These are phyloP conservation scores for Drosophila ohnishii DNA, from an alignment of 1,140 invertebrate species.

Conservation along the genomic window DNA sequence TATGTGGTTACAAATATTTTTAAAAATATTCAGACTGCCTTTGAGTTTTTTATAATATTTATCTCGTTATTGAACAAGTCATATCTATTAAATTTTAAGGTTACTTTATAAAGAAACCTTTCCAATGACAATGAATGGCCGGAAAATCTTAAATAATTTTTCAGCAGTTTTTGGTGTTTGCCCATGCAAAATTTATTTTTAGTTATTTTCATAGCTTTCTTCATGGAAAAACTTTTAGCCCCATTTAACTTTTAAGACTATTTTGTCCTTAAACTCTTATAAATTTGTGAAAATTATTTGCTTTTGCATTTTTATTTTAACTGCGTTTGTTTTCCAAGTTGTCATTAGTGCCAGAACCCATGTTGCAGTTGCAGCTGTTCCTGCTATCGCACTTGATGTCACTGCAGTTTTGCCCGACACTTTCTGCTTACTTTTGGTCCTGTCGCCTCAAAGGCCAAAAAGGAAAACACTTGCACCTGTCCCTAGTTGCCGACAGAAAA, in stretches of 20 bases:
- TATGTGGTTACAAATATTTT: neutral
- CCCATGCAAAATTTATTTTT: neutral
- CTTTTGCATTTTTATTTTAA: neutral
- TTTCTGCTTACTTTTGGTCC: slow-evolving; percentile 30
- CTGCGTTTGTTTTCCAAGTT: slow-evolving; percentile 1
- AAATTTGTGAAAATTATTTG: neutral
- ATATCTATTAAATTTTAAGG: too few species aligned
- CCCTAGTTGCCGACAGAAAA: slow-evolving; percentile 26
- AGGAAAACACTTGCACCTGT: slow-evolving; percentile 49
- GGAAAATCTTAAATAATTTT: neutral
- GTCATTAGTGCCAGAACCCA: slow-evolving; percentile 1
- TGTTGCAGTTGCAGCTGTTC: slow-evolving; percentile 9
- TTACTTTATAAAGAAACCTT: too few species aligned
- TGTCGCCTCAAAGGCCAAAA: slow-evolving; percentile 27
- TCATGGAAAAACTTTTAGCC: neutral
- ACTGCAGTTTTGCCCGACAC: slow-evolving; percentile 31
- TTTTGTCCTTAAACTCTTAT: neutral
- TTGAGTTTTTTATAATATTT: too few species aligned
- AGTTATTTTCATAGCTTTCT: neutral
- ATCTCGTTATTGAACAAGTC: too few species aligned
- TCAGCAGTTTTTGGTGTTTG: neutral
- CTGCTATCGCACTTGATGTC: slow-evolving; percentile 13
- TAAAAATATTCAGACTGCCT: neutral
- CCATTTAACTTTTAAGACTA: neutral
- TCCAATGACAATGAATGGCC: too few species aligned